Percentiles rank a stretch among this genome's conserved stretches.
These are phyloP conservation scores for Epirrita christyi DNA, from an alignment of 2,888 invertebrate species.

Conservation along the genomic window DNA sequence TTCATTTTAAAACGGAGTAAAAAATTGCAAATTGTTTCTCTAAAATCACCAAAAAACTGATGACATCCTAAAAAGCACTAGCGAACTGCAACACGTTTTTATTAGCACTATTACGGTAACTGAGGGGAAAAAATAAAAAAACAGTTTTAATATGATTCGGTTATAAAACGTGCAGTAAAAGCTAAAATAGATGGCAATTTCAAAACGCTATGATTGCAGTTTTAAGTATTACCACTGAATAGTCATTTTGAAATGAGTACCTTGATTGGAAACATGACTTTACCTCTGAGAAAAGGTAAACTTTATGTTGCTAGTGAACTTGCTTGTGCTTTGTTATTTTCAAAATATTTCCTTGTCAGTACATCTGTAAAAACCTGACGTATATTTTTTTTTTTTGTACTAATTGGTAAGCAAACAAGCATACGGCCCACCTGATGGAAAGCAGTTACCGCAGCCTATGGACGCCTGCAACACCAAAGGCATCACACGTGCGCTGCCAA, in stretches of 20 bases:
- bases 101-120: slow-evolving; percentile 12
- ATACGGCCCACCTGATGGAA: too few species aligned
- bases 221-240: slow-evolving; percentile 20
- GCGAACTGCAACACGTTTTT: slow-evolving; percentile 16
- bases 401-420: too few species aligned
- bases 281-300: background rate
- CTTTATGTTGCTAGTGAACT: too few species aligned
- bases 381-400: too few species aligned
- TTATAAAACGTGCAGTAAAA: slow-evolving; percentile 53
- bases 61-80: slow-evolving; percentile 15
- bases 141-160: slow-evolving; percentile 47
- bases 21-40: slow-evolving; percentile 25
- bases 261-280: background rate
- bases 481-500: too few species aligned
- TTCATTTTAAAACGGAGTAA: background rate
- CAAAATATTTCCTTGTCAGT: too few species aligned
- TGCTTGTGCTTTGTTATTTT: background rate
- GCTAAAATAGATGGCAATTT: slow-evolving; percentile 51
- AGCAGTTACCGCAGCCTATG: too few species aligned
- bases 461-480: too few species aligned
- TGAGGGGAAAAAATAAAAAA: slow-evolving; percentile 19
- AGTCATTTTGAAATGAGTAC: slow-evolving; percentile 2
- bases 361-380: too few species aligned
- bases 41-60: slow-evolving; percentile 14
- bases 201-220: slow-evolving; percentile 48